Evolutionary conservation across 2,113 vertebrate genomes (phyloP), one percentile per base, ranked within the genome.

Genomic region (Herpailurus yagouaroundi): DNA sequence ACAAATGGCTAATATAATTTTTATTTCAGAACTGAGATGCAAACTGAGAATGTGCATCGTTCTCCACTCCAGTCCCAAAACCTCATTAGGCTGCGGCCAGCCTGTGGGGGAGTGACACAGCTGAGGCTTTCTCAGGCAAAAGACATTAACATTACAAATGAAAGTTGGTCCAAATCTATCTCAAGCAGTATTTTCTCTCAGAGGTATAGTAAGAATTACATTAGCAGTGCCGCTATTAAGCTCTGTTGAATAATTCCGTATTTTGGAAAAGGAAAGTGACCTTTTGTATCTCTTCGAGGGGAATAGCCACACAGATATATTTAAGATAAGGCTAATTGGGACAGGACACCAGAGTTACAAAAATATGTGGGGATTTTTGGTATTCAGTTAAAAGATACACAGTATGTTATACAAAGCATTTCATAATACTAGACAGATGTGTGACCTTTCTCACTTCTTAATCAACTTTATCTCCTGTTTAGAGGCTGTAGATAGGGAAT

Each of bases 181-280:
- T 95, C 73, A 83, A 96, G 95, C 88, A 91, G 68, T n/a, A 95
- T 92, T 96, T 95, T 93, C 80, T 95, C 84, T 97, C 94, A 66
- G 80, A 98, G 92, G 94, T 77, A 95, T 81, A 92, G 50, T 91
- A 94, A 82, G 94, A 96, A 97, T 97, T 88, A 94, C 69, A 97
- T 96, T 95, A 97, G 64, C 48, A 85, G 77, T 81, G 45, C 48
- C 82, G 63, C 88, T 96, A 87, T 90, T 97, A 96, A 90, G 50
- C 66, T 95, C 74, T 96, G n/a, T 92, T 96, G 95, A 96, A 96
- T 96, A 96, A 97, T 96, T 98, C 95, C 90, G 23, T 94, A 81
- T 95, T 96, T 95, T 94, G 73, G 60, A 95, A 96, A 82, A 82
- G 48, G 76, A 96, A 96, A 95, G 87, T 98, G 94, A 97, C 96